Conservation (phyloP, 1,140 invertebrate genomes). For the Calephelis nemesis region DNA sequence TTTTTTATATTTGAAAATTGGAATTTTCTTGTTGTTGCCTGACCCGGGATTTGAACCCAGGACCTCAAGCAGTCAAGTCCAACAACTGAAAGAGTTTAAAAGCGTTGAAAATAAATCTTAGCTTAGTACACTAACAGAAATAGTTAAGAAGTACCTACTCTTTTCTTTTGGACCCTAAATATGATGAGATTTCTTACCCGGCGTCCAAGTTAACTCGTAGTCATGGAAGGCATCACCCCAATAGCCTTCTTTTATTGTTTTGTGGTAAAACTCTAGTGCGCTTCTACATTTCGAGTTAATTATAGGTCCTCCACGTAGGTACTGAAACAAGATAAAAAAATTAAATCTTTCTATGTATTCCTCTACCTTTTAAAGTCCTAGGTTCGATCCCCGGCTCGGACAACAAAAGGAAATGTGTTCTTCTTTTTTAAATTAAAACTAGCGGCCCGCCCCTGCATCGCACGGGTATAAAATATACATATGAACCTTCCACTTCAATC, state of each 20-base stretch:
- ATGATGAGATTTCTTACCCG: conserved; percentile 48
- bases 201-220: conserved; percentile 81
- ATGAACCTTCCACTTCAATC: no score
- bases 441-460: neutral
- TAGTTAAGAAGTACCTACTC: no score
- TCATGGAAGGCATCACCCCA: conserved; percentile 81
- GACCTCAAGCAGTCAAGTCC: no score
- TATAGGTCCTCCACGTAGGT: conserved; percentile 48
- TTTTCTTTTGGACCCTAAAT: no score
- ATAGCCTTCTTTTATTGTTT: conserved; percentile 23
- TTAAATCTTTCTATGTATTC: no score
- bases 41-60: no score
- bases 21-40: no score
- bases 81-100: no score
- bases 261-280: conserved; percentile 16
- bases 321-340: conserved; percentile 31
- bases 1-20: no score
- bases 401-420: neutral
- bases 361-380: neutral
- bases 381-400: no score
- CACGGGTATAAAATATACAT: neutral
- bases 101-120: no score
- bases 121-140: no score
- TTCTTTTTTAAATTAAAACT: neutral
- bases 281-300: conserved; percentile 42